These are phyloP conservation scores for Zhengitettix transpicula DNA, from an alignment of 2,888 invertebrate genomes.

Conservation along the genomic window DNA sequence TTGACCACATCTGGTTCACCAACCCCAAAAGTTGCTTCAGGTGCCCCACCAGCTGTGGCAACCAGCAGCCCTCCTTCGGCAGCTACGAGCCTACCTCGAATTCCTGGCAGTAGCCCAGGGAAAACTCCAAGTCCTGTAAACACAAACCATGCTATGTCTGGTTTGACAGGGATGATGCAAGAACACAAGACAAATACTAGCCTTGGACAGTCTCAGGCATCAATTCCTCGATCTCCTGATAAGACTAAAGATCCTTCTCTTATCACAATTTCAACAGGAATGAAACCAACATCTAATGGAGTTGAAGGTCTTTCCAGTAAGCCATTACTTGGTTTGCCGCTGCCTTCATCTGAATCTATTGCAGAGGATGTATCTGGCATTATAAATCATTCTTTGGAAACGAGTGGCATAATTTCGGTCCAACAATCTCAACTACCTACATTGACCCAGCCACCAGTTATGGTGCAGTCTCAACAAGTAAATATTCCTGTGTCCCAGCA, in stretches of 20 bases:
- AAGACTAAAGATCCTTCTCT: constrained; percentile 5
- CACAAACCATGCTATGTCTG: constrained; percentile 12
- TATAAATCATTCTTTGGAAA: constrained; percentile 6
- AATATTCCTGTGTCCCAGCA: background rate
- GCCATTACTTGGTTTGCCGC: background rate
- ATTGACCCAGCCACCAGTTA: too few relatives aligned
- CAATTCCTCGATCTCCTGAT: constrained; percentile 11
- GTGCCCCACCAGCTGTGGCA: constrained; percentile 17
- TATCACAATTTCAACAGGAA: background rate
- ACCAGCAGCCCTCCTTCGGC: constrained; percentile 15
- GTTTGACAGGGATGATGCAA: constrained; percentile 25
- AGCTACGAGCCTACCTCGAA: constrained; percentile 19
- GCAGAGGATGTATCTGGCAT: constrained; percentile 4
- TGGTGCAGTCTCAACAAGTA: background rate
- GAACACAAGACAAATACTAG: constrained; percentile 23
- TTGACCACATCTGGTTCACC: constrained; percentile 19
- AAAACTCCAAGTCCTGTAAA: constrained; percentile 21
- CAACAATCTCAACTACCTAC: too few relatives aligned
- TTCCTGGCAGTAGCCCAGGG: constrained; percentile 21
- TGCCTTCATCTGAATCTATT: constrained; percentile 2
- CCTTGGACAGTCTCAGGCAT: constrained; percentile 16
- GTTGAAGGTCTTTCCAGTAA: constrained; percentile 10
- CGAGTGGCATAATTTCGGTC: background rate
- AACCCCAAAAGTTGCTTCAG: constrained; percentile 20
- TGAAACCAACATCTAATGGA: constrained; percentile 13